Evolutionary conservation across 2,888 invertebrate genomes (phyloP), one percentile per base, ranked within the genome.

Genomic region (Cryptocephalus primarius): DNA sequence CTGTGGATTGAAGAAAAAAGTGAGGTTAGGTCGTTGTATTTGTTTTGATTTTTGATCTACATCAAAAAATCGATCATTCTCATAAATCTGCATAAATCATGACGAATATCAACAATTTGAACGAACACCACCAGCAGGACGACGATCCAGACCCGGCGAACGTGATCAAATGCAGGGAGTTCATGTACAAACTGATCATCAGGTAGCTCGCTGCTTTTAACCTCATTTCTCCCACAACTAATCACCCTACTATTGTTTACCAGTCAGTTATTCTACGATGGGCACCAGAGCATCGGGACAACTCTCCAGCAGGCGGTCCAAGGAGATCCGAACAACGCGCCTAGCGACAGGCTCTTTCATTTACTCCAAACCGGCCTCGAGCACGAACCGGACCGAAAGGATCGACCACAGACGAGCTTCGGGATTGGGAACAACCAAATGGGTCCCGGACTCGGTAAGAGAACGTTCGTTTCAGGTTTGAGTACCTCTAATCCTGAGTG

Each of bases 221-320:
- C 46, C 38, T 42, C 31, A 41, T 39, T 44, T n/a, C 11, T 33
- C 12, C 34, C 1, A 38, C 4, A 36, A 9, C 13, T 11, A 42
- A 13, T 12, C 9, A 33, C 39, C 31, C 8, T 43, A 11, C n/a
- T 4, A 6, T 22, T 13, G 36, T 38, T 46, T 51, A 77, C 33
- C 67, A 99, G 99, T 61, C 99, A 99, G 70, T 74, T 99, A 44
- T 92, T 89, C 69, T 97, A 99, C 65, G 99, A 99, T 80, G 97
- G 97, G 0, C 86, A 93, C 67, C 92, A 94, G 66, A 82, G 84
- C n/a, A 75, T 96, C 43, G 97, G 95, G 0, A 83, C 90, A 1
- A 85, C 82, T 43, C 69, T 99, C 47, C 84, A 92, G 1, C 80
- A 83, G 44, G 75, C 86, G 33, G 87, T 92, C 0, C 88, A 93